Percentiles rank a stretch among this genome's conserved stretches.
Conservation (phyloP, 2,888 invertebrate genomes). For the Acanthosepion esculentum region DNA sequence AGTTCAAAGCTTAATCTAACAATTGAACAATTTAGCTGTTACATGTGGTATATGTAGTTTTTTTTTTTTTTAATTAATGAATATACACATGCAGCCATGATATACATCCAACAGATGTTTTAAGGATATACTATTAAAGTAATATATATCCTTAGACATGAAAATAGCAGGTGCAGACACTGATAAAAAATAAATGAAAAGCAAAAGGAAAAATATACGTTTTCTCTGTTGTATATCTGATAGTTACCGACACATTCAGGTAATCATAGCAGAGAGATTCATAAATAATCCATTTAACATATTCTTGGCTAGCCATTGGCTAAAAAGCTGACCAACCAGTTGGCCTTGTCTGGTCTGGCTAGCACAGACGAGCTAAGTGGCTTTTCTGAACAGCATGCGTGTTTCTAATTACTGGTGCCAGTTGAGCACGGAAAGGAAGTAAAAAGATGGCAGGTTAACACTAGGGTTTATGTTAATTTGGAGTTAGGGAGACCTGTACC, state of each 20-base stretch:
- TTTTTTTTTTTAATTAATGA: too few species aligned
- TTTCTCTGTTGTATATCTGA: background rate
- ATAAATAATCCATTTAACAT: background rate
- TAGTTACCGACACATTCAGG: background rate
- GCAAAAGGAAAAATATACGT: background rate
- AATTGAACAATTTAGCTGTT: too few species aligned
- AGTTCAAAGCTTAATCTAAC: too few species aligned
- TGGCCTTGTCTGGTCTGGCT: background rate
- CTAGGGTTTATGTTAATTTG: background rate
- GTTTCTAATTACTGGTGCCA: background rate
- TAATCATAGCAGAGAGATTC: background rate
- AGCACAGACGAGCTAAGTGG: background rate
- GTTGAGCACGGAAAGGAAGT: background rate
- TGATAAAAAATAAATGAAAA: background rate
- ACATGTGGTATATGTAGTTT: too few species aligned
- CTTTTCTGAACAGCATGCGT: background rate
- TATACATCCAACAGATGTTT: background rate
- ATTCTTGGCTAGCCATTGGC: background rate
- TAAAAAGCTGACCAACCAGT: constrained; percentile 8
- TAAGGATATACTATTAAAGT: background rate
- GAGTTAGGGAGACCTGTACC: background rate
- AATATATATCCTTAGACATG: background rate
- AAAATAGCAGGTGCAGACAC: background rate
- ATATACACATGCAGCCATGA: too few species aligned
- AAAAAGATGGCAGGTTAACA: background rate